Evolutionary conservation across 2,113 vertebrate genomes (phyloP), one percentile per base, ranked within the genome.

Genomic region (Hepsetus odoe): DNA sequence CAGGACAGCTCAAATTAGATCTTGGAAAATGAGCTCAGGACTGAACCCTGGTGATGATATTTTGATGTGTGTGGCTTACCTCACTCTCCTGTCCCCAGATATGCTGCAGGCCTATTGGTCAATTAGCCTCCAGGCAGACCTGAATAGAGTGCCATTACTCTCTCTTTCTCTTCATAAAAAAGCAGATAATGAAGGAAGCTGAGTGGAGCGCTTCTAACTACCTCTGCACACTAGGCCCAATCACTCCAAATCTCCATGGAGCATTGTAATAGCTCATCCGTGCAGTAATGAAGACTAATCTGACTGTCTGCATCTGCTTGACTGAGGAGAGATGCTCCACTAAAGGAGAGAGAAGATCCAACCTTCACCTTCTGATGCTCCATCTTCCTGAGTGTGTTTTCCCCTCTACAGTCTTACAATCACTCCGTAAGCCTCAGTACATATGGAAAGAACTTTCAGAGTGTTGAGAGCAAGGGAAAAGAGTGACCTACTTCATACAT

Each of bases 251-350:
- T 33, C 28, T 62, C 70, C 38, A 56, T 30, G 51, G 51, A 56
- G 49, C 61, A 44, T 49, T 33, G 42, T 56, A 75, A 76, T 71
- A 67, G 66, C 73, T 81, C 73, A 71, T 81, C 58, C 71, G 46
- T 77, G 13, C 64, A 5, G n/a, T 77, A 58, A 81, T 76, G 74
- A 81, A 76, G 73, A 71, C 80, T 76, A 64, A 81, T 71, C 67
- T 72, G 40, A 40, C 66, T 70, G 58, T 81, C 80, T 53, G 44
- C 68, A 46, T 35, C 74, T 4, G 35, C 49, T 49, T 76, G 59
- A 72, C 38, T 65, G 49, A 79, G 24, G 58, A 14, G 46, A 72
- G 42, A 35, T 65, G 76, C 32, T 33, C 9, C 24, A 24, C 22
- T 77, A 14, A 71, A 38, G 1, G 30, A 64, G 30, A 61, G 32